A percentile compares a stretch with the other conserved stretches of the same genome.
These are phyloP conservation scores for Chaetorhynchus papuensis DNA, from an alignment of 2,113 vertebrate genomes.

Conservation along the genomic window DNA sequence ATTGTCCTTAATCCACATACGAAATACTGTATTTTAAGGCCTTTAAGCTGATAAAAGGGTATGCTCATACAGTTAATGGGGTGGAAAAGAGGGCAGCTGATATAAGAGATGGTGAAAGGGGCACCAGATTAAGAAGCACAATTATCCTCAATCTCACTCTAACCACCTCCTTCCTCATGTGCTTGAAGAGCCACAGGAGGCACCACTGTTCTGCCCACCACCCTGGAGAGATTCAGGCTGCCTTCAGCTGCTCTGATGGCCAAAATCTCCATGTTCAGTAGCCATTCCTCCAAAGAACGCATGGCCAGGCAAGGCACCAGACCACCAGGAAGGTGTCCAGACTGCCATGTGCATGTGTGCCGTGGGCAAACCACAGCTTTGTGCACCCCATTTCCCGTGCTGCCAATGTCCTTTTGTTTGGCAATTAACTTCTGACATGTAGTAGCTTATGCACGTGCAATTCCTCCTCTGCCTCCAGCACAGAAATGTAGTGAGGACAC, in stretches of 20 bases:
- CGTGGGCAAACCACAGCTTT: neutral
- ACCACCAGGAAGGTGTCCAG: neutral
- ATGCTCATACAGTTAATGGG: neutral
- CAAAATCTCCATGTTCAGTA: neutral
- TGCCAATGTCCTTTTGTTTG: neutral
- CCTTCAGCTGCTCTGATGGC: neutral
- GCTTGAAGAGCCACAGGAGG: neutral
- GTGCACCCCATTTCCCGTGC: neutral
- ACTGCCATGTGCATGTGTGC: neutral
- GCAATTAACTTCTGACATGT: neutral
- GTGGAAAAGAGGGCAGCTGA: neutral
- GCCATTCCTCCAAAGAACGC: neutral
- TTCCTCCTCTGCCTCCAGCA: neutral
- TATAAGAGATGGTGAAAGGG: neutral
- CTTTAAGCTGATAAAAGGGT: slow-evolving; percentile 25
- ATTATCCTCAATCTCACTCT: neutral
- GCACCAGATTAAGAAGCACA: neutral
- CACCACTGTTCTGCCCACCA: neutral
- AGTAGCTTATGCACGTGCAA: neutral
- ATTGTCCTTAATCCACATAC: neutral
- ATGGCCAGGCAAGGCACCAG: neutral
- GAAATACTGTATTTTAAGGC: neutral
- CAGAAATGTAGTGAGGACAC: accelerated
- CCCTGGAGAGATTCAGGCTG: neutral
- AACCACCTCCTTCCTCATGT: neutral